These are phyloP conservation scores for Hemaris fuciformis DNA, from an alignment of 2,888 invertebrate genomes.

Conservation along the genomic window DNA sequence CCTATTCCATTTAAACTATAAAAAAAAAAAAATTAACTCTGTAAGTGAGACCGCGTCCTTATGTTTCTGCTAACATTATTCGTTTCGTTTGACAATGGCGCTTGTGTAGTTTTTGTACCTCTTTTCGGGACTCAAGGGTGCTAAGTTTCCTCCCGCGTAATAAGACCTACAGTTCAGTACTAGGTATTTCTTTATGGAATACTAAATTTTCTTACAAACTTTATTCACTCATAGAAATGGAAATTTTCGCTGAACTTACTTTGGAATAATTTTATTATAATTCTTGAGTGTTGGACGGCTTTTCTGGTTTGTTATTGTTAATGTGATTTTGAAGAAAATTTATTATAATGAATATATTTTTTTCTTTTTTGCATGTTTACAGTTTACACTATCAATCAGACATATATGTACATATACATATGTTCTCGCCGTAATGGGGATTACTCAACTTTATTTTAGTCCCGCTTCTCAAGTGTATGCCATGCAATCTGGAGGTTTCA, in stretches of 20 bases:
- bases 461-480: no score
- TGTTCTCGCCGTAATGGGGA: no score
- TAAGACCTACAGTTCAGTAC: background rate
- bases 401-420: no score
- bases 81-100: constrained; percentile 9
- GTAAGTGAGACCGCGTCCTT: background rate
- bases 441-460: no score
- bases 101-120: background rate
- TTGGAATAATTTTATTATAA: background rate
- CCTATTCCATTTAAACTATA: no score
- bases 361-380: no score
- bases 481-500: no score
- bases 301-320: background rate
- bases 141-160: background rate
- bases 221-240: background rate
- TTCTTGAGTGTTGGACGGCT: background rate
- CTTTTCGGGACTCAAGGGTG: background rate
- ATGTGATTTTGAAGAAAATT: no score
- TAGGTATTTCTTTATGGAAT: background rate
- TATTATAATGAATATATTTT: no score
- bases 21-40: background rate
- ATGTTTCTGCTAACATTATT: background rate
- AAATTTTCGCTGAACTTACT: background rate
- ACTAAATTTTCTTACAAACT: background rate
- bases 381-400: no score